Evolutionary conservation across 2,888 invertebrate species (phyloP), one percentile per base, ranked within the genome.

Genomic region (Chloroclysta siterata): DNA sequence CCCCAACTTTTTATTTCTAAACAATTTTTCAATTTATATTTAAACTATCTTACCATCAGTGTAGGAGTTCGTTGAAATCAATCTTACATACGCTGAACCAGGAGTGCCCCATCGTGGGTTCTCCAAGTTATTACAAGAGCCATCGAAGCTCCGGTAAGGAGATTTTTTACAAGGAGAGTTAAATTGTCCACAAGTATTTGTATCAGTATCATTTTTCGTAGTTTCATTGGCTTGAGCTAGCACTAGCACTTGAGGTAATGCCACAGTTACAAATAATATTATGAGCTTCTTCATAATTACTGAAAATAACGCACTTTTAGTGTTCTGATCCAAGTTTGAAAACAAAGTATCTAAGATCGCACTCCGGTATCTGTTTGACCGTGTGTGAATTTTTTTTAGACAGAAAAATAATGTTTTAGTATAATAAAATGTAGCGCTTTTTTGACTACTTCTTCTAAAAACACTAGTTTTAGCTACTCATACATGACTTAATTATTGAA

Each of bases 141-240:
- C 66, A 15, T 66, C 66, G 13, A 41, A 60, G 22, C 53, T 66
- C 4, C 66, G 56, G 42, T 60, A 66, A 1, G n/a, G 44, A 8
- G 65, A 62, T 6, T 11, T 28, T 5, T 39, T 15, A 46, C 65
- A 65, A 10, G 51, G 15, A 52, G 41, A 10, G 3, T 60, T 47
- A n/a, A 39, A 42, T 13, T 28, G 52, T 42, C 55, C 64, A 42
- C 64, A 64, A 28, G n/a, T 39, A 33, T 39, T 33, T 3, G 33
- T 17, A 15, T 14, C 8, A 22, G 13, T 22, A 10, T 17, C 11
- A 36, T 11, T 36, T 33, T 11, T 13, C n/a, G 0, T 36, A 36
- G 15, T 36, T 15, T 17, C 28, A n/a, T 8, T 22, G 22, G 33
- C 17, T 3, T 44, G 29, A 5, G n/a, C 2, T 10, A 4, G 14